A percentile compares a stretch with the other conserved stretches of the same genome.
phyloP scores from a whole-genome alignment of 2,113 vertebrate genomes.

The Solenodon paradoxus region DNA sequence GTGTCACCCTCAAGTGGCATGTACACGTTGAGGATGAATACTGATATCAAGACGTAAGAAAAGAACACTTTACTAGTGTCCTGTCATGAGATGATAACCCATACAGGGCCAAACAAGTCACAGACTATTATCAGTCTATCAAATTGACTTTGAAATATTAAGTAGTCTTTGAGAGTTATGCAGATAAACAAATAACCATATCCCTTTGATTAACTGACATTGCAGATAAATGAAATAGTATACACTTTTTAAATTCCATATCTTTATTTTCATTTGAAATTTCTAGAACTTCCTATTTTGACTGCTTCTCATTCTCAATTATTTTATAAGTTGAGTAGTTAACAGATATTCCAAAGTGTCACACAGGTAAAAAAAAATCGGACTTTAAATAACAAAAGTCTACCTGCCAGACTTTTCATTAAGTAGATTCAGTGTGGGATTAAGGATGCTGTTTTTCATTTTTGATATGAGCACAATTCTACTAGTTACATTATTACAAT shows the following conservation, averaged over 20 bases:
- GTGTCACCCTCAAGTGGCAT: not conserved
- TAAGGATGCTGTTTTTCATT: constrained; percentile 44
- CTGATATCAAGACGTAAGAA: not conserved
- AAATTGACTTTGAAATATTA: not conserved
- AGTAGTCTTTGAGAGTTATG: not conserved
- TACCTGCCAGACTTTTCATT: constrained; percentile 12
- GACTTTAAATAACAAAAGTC: not conserved
- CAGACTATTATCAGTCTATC: not conserved
- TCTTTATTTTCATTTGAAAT: not conserved
- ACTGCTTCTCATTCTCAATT: constrained; percentile 9
- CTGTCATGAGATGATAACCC: not conserved
- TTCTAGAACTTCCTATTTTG: not conserved
- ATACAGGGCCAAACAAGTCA: not conserved
- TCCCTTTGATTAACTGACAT: not conserved
- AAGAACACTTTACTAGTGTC: not conserved
- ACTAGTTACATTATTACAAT: not conserved
- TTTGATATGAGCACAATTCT: constrained; percentile 36
- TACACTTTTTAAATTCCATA: not conserved
- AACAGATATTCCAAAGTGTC: not conserved
- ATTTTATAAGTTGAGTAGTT: not conserved
- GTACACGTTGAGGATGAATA: not conserved
- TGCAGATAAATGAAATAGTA: not conserved
- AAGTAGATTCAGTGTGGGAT: constrained; percentile 8
- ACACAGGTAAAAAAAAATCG: not conserved
- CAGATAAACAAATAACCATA: not conserved